Evolutionary conservation across 2,888 invertebrate species (phyloP).

Genomic region (Oeneis ivallda): DNA sequence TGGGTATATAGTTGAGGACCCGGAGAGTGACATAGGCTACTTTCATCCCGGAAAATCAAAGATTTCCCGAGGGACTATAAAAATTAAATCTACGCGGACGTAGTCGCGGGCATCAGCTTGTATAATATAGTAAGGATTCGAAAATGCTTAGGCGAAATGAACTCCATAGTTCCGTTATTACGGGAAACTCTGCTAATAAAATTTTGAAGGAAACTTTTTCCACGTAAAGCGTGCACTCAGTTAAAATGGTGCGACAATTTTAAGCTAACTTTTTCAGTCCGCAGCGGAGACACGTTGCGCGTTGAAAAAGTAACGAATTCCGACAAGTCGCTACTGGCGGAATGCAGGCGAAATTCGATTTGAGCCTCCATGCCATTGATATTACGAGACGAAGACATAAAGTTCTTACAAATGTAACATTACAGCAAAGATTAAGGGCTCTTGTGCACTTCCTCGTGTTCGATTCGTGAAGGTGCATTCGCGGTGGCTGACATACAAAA

Average conservation of each 20-base stretch:
- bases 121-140: too few species aligned
- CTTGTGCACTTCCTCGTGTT: too few species aligned
- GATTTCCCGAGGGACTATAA: too few species aligned
- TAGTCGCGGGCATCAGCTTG: too few species aligned
- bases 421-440: too few species aligned
- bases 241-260: constrained; percentile 25
- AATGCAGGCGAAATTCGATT: constrained; percentile 29
- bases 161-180: constrained; percentile 6
- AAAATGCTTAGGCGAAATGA: background rate
- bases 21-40: too few species aligned
- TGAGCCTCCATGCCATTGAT: constrained; percentile 19
- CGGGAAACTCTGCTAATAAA: background rate
- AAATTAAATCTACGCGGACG: too few species aligned
- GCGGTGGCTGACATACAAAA: too few species aligned
- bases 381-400: background rate
- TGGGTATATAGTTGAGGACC: too few species aligned
- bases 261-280: constrained; percentile 18
- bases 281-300: constrained; percentile 10
- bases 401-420: too few species aligned
- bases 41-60: too few species aligned
- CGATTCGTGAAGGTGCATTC: too few species aligned
- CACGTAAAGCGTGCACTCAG: background rate
- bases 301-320: constrained; percentile 30
- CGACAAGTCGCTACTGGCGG: constrained; percentile 24
- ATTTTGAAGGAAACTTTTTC: constrained; percentile 8